phyloP scores from a whole-genome alignment of 2,797 vertebrate genomes.

The Acrossocheilus fasciatus region DNA sequence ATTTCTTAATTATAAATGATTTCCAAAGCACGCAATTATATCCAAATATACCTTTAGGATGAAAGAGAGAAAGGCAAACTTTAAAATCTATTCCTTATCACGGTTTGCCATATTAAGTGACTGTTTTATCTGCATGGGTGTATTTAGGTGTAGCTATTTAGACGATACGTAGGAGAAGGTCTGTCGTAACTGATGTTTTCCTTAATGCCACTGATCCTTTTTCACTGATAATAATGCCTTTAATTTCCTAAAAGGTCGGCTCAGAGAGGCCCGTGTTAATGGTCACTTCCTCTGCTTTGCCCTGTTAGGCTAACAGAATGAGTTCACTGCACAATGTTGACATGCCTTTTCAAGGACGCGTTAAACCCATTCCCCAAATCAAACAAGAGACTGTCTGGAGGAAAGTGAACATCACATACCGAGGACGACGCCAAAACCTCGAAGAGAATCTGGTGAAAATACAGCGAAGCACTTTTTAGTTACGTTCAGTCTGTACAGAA shows the following conservation, averaged over 20 bases:
- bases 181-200: slow-evolving; percentile 36
- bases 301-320: background rate
- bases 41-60: background rate
- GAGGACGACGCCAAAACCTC: background rate
- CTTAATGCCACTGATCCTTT: slow-evolving; percentile 2
- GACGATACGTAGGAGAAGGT: background rate
- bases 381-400: slow-evolving; percentile 1
- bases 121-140: slow-evolving; percentile 24
- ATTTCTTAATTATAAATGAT: background rate
- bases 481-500: too few species aligned
- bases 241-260: slow-evolving; percentile 25
- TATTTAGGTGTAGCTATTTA: background rate
- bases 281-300: slow-evolving; percentile 10
- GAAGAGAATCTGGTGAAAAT: background rate
- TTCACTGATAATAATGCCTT: slow-evolving; percentile 36
- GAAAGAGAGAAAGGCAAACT: background rate
- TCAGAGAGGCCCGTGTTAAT: background rate
- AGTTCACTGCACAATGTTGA: slow-evolving; percentile 8
- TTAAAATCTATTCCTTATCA: background rate
- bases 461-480: background rate
- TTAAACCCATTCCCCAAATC: slow-evolving; percentile 6
- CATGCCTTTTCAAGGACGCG: slow-evolving; percentile 33
- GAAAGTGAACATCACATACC: background rate
- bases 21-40: background rate
- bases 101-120: background rate